Conservation (phyloP, 37 sponge, comb jelly and placozoan genomes). For the Hormiphora californensis region DNA sequence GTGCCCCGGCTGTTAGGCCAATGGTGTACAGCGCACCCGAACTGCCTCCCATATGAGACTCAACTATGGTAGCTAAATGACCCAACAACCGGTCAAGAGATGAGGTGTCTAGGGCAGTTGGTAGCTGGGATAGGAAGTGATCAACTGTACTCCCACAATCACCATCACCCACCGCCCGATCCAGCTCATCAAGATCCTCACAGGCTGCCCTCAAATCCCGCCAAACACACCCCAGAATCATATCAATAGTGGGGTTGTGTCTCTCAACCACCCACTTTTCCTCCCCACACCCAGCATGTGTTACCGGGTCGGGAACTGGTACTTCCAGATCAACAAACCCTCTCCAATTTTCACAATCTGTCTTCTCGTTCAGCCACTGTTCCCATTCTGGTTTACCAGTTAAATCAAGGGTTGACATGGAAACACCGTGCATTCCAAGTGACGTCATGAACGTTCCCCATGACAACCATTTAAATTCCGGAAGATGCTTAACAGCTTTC, state of each 20-base stretch:
- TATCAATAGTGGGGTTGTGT: slow-evolving; percentile 1
- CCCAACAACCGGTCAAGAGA: background rate
- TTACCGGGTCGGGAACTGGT: background rate
- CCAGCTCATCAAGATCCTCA: slow-evolving; percentile 74
- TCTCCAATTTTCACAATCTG: background rate
- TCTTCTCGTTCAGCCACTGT: background rate
- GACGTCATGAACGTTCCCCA: slow-evolving; percentile 83
- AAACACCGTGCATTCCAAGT: slow-evolving; percentile 92
- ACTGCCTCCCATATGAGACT: slow-evolving; percentile 55
- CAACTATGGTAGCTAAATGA: slow-evolving; percentile 7
- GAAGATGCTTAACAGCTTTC: slow-evolving; percentile 55
- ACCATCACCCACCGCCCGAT: slow-evolving; percentile 85
- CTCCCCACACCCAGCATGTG: background rate
- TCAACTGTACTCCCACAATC: slow-evolving; percentile 90
- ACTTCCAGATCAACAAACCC: background rate
- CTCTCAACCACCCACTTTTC: background rate
- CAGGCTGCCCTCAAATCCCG: slow-evolving; percentile 55
- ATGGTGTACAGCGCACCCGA: slow-evolving; percentile 55
- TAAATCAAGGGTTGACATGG: slow-evolving; percentile 69
- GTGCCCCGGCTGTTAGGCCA: slow-evolving; percentile 50
- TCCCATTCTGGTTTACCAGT: background rate
- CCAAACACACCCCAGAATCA: slow-evolving; percentile 63
- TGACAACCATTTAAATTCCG: slow-evolving; percentile 61
- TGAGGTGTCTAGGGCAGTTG: background rate
- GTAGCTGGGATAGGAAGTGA: background rate